Evolutionary conservation across 2,797 vertebrate species (phyloP).

Genomic region (Alca torda): DNA sequence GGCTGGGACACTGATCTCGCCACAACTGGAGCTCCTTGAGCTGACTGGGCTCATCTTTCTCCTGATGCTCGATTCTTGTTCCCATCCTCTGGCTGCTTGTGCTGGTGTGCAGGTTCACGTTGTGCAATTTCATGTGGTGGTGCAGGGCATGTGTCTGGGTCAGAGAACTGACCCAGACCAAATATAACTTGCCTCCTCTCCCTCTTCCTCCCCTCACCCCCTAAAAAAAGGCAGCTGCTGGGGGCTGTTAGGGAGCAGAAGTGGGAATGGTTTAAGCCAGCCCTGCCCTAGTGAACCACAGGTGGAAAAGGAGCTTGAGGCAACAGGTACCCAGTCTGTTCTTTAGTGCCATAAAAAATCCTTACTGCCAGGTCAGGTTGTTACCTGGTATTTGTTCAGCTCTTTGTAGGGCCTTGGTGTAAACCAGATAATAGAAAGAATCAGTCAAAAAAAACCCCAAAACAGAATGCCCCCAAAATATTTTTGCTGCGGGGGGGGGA

Average conservation of each 20-base stretch:
- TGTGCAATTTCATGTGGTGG: neutral
- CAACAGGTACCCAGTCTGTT: neutral
- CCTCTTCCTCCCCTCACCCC: accelerated
- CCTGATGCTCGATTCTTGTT: neutral
- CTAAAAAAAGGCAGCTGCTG: accelerated
- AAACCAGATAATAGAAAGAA: neutral
- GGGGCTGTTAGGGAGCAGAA: neutral
- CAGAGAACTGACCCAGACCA: neutral
- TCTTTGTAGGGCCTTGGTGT: neutral
- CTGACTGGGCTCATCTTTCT: neutral
- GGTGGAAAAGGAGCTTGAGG: neutral
- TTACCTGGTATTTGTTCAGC: neutral
- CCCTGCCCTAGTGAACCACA: neutral
- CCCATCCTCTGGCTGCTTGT: neutral
- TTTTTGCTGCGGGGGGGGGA: neutral
- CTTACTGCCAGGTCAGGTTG: neutral
- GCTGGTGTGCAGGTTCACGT: neutral
- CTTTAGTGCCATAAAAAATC: neutral
- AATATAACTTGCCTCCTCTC: neutral
- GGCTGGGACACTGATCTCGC: accelerated
- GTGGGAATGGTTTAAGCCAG: neutral
- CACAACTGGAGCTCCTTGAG: neutral
- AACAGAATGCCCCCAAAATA: neutral
- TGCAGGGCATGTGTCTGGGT: neutral
- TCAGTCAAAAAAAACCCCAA: neutral